Evolutionary conservation across 1,140 invertebrate genomes (phyloP).

Genomic region (Bemisia tabaci): DNA sequence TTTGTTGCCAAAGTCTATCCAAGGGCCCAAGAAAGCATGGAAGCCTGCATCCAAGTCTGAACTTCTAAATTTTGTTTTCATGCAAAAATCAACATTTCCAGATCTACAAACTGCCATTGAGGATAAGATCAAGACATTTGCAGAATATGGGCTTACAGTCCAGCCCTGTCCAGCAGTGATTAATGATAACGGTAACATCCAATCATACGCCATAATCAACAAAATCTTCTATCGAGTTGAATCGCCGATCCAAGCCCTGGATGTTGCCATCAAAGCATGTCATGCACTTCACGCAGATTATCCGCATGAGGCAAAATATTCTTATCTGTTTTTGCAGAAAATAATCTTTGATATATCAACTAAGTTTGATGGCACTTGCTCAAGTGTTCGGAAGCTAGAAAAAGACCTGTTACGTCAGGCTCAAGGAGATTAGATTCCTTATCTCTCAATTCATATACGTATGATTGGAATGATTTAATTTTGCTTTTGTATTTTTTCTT

Average conservation of each 20-base stretch:
- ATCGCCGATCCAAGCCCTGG: not conserved
- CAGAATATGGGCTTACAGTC: too few species aligned
- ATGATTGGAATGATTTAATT: too few species aligned
- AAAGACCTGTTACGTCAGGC: not conserved
- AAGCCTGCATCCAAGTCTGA: too few species aligned
- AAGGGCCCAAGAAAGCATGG: too few species aligned
- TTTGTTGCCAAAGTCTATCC: too few species aligned
- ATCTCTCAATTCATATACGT: not conserved
- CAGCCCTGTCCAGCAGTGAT: too few species aligned
- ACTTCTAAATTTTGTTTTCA: too few species aligned
- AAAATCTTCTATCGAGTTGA: not conserved
- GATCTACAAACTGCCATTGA: too few species aligned
- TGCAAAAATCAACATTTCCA: too few species aligned
- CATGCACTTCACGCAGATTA: constrained; percentile 5
- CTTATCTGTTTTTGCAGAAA: not conserved
- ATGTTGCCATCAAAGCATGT: not conserved
- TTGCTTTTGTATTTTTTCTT: too few species aligned
- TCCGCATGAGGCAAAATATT: not conserved
- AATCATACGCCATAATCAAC: constrained; percentile 6
- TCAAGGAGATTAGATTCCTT: not conserved
- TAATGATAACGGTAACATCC: too few species aligned
- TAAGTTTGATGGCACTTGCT: not conserved
- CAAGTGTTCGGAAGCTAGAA: not conserved
- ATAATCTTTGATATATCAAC: not conserved
- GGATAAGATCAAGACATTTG: too few species aligned